These are phyloP conservation scores for Scaptodrosophila latifasciaeformis DNA, from an alignment of 2,888 invertebrate genomes.

Conservation along the genomic window DNA sequence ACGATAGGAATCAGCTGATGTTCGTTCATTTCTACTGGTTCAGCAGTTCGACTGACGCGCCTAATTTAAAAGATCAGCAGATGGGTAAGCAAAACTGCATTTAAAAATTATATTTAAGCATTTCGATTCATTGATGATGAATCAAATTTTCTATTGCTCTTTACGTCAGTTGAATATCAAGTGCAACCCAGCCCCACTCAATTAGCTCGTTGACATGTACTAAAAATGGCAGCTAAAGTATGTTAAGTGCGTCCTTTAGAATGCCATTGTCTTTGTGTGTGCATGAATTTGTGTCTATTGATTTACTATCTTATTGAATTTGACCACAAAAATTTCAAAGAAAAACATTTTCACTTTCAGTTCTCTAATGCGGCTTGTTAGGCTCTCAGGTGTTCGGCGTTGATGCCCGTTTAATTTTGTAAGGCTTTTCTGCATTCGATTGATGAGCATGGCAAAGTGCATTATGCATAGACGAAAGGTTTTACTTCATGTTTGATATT, in stretches of 20 bases:
- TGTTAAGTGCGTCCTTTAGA: conserved; percentile 4
- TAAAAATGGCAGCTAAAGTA: conserved; percentile 37
- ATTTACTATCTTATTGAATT: neutral
- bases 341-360: conserved; percentile 20
- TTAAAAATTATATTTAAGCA: conserved; percentile 15
- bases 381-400: conserved; percentile 5
- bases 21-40: too few species aligned
- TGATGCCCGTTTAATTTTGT: too few species aligned
- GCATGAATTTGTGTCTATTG: neutral
- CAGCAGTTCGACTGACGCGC: too few species aligned
- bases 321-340: neutral
- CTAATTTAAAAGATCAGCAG: too few species aligned
- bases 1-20: too few species aligned
- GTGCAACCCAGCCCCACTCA: too few species aligned
- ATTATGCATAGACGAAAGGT: conserved; percentile 7
- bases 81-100: conserved; percentile 21
- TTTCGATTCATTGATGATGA: too few species aligned
- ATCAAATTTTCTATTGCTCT: too few species aligned
- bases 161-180: too few species aligned
- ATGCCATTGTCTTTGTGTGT: neutral
- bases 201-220: conserved; percentile 11
- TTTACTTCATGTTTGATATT: conserved; percentile 23
- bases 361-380: conserved; percentile 12
- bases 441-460: conserved; percentile 12
- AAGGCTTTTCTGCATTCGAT: neutral